phyloP scores from a whole-genome alignment of 2,797 vertebrate species.

The Aselliscus stoliczkanus region DNA sequence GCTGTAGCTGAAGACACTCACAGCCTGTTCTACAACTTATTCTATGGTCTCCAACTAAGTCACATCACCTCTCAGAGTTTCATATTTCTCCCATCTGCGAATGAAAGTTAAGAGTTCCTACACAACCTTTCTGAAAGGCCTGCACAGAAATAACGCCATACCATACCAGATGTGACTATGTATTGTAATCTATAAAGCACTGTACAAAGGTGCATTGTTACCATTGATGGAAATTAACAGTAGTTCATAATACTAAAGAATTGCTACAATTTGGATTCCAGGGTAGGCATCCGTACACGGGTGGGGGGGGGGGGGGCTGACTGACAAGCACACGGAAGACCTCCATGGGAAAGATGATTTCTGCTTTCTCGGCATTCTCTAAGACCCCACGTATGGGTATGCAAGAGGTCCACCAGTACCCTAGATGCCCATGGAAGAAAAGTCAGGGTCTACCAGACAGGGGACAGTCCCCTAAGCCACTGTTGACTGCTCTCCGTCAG shows the following conservation, averaged over 20 bases:
- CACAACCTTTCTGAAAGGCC: background rate
- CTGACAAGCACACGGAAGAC: background rate
- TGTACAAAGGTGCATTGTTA: background rate
- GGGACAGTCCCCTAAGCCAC: background rate
- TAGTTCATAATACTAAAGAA: conserved; percentile 9
- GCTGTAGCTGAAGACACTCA: background rate
- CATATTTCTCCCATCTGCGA: background rate
- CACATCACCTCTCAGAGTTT: background rate
- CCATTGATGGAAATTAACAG: background rate
- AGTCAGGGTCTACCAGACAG: background rate
- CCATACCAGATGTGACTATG: background rate
- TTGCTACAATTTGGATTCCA: background rate
- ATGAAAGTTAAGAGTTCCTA: background rate
- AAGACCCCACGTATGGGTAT: background rate
- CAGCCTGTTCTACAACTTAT: background rate
- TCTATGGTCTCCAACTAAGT: background rate
- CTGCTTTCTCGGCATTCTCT: background rate
- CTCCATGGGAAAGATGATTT: background rate
- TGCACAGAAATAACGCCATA: background rate
- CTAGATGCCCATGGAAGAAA: background rate
- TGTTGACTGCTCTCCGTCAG: background rate
- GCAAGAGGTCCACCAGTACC: background rate
- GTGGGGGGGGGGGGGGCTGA: background rate
- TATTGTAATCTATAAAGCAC: background rate
- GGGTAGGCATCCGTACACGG: background rate